These are phyloP conservation scores for Onychorhynchus coronatus DNA, from an alignment of 2,113 vertebrate genomes.

Conservation along the genomic window DNA sequence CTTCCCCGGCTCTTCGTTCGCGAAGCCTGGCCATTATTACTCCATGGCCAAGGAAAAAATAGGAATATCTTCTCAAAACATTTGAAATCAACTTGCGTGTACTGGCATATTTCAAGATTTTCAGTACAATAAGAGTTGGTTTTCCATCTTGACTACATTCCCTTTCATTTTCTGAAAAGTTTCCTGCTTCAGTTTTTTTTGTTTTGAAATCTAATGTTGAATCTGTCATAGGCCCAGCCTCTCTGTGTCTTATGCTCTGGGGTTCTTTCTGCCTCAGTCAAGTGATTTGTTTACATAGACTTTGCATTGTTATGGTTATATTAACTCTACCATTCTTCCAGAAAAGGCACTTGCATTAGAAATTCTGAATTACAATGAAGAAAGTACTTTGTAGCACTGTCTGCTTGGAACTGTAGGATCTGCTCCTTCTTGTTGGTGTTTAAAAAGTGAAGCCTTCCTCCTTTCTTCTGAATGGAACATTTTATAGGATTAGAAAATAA, in stretches of 20 bases:
- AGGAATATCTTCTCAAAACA: not conserved
- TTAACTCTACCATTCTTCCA: not conserved
- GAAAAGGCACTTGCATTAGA: not conserved
- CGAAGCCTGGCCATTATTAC: too few relatives aligned
- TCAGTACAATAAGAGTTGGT: not conserved
- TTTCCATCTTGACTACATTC: not conserved
- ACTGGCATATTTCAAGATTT: not conserved
- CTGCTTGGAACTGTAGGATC: not conserved
- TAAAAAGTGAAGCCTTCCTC: not conserved
- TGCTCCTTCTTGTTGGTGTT: slow-evolving; percentile 3
- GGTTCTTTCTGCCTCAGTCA: slow-evolving; percentile 1
- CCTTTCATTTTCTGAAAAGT: not conserved
- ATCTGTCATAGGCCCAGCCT: not conserved
- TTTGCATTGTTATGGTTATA: slow-evolving; percentile 50
- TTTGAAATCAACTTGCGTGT: not conserved
- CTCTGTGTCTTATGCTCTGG: slow-evolving; percentile 17
- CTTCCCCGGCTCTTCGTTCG: too few relatives aligned
- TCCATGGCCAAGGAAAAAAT: not conserved
- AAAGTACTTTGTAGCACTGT: slow-evolving; percentile 10
- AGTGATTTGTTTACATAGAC: slow-evolving; percentile 54
- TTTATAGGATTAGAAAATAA: slow-evolving; percentile 18
- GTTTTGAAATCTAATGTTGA: not conserved
- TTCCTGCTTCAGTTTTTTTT: not conserved
- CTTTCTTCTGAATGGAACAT: not conserved
- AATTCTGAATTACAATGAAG: slow-evolving; percentile 22